A percentile compares a stretch with the other conserved stretches of the same genome.
These are phyloP conservation scores for Phorcus lineatus DNA, from an alignment of 2,888 invertebrate genomes.

Conservation along the genomic window DNA sequence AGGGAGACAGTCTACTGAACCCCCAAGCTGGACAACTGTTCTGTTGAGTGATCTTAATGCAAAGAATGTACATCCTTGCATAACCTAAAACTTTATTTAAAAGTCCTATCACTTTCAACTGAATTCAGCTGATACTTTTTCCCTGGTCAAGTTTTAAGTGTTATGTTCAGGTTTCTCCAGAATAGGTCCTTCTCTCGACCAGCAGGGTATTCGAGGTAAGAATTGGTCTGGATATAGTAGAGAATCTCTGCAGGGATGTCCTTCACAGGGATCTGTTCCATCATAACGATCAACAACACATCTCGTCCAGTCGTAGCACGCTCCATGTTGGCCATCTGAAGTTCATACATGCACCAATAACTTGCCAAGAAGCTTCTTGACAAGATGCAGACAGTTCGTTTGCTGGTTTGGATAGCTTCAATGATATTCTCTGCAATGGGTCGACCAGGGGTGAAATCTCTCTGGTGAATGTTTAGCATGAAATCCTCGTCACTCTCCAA, in stretches of 20 bases:
- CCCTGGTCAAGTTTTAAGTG: not conserved
- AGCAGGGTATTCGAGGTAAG: conserved; percentile 23
- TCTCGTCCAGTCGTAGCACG: conserved; percentile 27
- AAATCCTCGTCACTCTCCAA: conserved; percentile 35
- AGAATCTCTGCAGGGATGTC: conserved; percentile 9
- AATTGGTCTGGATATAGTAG: conserved; percentile 18
- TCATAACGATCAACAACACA: conserved; percentile 17
- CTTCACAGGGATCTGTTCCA: conserved; percentile 12
- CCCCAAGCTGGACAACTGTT: too few species aligned
- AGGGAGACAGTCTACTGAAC: too few species aligned
- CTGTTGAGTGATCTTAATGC: too few species aligned
- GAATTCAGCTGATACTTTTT: too few species aligned
- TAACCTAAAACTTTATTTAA: too few species aligned
- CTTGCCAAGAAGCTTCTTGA: conserved; percentile 34
- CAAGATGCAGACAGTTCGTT: conserved; percentile 38
- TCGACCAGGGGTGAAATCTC: conserved; percentile 39
- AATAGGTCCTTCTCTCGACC: not conserved
- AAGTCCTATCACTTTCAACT: too few species aligned
- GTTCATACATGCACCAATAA: conserved; percentile 42
- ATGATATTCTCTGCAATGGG: conserved; percentile 39
- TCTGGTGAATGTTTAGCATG: conserved; percentile 44
- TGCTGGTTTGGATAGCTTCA: conserved; percentile 37
- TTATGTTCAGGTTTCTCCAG: conserved; percentile 17
- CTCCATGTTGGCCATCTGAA: conserved; percentile 38
- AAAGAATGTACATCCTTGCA: too few species aligned